A percentile compares a stretch with the other conserved stretches of the same genome.
These are phyloP conservation scores for Phalloptychus januarius DNA, from an alignment of 2,797 vertebrate species.

Conservation along the genomic window DNA sequence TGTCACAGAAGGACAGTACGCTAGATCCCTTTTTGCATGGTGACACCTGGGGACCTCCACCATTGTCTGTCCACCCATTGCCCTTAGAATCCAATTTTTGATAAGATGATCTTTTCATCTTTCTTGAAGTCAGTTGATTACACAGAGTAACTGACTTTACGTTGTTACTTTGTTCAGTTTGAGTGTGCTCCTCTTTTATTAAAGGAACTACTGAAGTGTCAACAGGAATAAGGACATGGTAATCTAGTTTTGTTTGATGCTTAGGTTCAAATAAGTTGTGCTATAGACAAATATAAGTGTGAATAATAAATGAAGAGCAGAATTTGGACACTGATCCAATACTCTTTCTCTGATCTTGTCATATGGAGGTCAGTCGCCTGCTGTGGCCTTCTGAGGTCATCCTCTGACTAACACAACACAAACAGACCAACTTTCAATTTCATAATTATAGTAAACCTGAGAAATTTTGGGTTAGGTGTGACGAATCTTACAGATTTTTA, in stretches of 20 bases:
- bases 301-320: slow-evolving; percentile 8
- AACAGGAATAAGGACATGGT: neutral
- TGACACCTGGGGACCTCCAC: neutral
- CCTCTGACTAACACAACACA: slow-evolving; percentile 16
- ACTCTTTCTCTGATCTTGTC: slow-evolving; percentile 41
- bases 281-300: slow-evolving; percentile 6
- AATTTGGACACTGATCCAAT: slow-evolving; percentile 40
- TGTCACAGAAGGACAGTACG: neutral
- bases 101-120: neutral
- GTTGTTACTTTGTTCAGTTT: neutral
- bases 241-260: neutral
- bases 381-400: slow-evolving; percentile 39
- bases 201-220: neutral
- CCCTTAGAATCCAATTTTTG: neutral
- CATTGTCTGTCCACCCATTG: neutral
- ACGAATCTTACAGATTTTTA: neutral
- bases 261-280: neutral
- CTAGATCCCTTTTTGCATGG: neutral
- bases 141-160: neutral
- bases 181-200: neutral
- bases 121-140: neutral
- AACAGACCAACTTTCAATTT: slow-evolving; percentile 6
- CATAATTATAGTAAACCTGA: slow-evolving; percentile 13
- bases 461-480: slow-evolving; percentile 10
- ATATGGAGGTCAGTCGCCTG: slow-evolving; percentile 56